Conservation (phyloP, 1,140 invertebrate species). For the Pachypeltis micranthus region DNA sequence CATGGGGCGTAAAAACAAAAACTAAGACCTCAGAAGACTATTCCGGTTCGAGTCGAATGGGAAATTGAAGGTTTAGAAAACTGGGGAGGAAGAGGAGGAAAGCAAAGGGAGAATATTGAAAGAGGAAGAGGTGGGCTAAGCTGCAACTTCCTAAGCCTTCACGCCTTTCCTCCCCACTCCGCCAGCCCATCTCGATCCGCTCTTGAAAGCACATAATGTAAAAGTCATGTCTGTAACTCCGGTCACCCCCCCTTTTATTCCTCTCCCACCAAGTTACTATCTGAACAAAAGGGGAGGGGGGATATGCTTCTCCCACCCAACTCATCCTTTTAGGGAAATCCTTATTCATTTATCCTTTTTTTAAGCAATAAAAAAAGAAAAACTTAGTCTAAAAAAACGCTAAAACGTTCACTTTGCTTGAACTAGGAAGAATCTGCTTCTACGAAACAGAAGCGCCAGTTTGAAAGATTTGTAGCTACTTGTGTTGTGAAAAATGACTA, state of each 20-base stretch:
- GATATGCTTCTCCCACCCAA: not conserved
- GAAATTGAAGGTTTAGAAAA: not conserved
- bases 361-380: not conserved
- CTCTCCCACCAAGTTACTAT: not conserved
- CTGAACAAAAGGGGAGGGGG: not conserved
- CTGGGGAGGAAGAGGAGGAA: not conserved
- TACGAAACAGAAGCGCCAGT: too few relatives aligned
- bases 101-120: slow-evolving; percentile 1
- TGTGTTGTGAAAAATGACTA: too few relatives aligned
- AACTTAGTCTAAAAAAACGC: too few relatives aligned
- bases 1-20: too few relatives aligned
- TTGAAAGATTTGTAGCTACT: too few relatives aligned
- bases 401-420: too few relatives aligned
- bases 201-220: slow-evolving; percentile 14
- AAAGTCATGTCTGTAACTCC: slow-evolving; percentile 16
- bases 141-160: slow-evolving; percentile 3
- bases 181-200: not conserved
- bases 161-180: not conserved
- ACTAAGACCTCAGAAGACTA: too few relatives aligned
- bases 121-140: slow-evolving; percentile 3
- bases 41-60: too few relatives aligned
- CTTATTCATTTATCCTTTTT: slow-evolving; percentile 2
- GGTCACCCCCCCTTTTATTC: not conserved
- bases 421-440: too few relatives aligned
- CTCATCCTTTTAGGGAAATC: not conserved